Evolutionary conservation across 2,888 invertebrate species (phyloP), one percentile per base, ranked within the genome.

Genomic region (Seira sanloemensis): DNA sequence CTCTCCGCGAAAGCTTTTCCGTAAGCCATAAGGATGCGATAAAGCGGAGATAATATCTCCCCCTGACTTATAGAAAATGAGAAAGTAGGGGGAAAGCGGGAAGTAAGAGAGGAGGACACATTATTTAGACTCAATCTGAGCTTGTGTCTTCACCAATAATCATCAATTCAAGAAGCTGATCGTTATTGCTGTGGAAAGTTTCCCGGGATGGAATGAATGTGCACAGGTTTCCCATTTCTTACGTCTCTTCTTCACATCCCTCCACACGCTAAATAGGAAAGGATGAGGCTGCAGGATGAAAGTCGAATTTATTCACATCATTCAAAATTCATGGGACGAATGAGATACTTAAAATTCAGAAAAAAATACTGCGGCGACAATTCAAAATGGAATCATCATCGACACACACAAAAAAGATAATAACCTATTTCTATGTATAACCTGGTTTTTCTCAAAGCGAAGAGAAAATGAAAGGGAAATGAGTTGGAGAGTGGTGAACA

Each of bases 101-200:
- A 74, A 75, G 65, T 75, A 65, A 66, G 66, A 75, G 75, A 75
- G 37, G 75, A 75, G 75, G 66, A 75, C 75, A 74, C 67, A 68
- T 80, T 78, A 78, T 78, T 78, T 71, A 78, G 78, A 79, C 72
- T 66, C 78, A 79, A 79, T 79, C 65, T 79, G 67, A 72, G 66
- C 46, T 65, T 21, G 67, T 79, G 78, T 79, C 66, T 62, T 65
- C 72, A 67, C 46, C 62, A 77, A 77, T 77, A 77, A 77, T 67
- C 76, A 77, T 77, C 50, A 54, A 46, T 26, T 74, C 65, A 25
- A n/a, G 1, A 21, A 4, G 27, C 18, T 27, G 69, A 69, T 69
- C 37, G 46, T 69, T 27, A 71, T 71, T 46, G 12, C 46, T 19
- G 62, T 62, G 73, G 73, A 74, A 74, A 58, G 16, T 58, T 24